phyloP scores from a whole-genome alignment of 1,140 invertebrate species.

The Diorhabda elongata region DNA sequence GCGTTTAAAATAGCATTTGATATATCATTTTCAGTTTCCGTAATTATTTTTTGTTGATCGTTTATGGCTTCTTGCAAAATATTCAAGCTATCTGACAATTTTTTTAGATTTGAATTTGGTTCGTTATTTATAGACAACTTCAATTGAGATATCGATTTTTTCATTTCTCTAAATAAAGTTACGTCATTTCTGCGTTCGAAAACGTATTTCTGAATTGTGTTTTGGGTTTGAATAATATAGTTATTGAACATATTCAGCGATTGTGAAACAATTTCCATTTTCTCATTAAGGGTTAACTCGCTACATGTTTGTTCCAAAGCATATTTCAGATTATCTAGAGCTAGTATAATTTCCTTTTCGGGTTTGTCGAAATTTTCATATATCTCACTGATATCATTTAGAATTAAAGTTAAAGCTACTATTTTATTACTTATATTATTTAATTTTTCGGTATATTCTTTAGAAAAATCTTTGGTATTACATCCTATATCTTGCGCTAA shows the following conservation, averaged over 20 bases:
- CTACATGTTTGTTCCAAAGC: conserved; percentile 6
- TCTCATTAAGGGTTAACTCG: conserved; percentile 25
- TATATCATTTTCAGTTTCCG: neutral
- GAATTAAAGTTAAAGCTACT: conserved; percentile 16
- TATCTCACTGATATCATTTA: conserved; percentile 20
- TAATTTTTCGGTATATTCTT: conserved; percentile 22
- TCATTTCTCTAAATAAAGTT: conserved; percentile 15
- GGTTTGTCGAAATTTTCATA: conserved; percentile 13
- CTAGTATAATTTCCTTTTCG: conserved; percentile 18
- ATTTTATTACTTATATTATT: conserved; percentile 25
- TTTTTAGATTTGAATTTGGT: neutral
- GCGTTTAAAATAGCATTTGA: neutral
- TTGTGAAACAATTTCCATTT: conserved; percentile 32
- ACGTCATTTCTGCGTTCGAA: conserved; percentile 24
- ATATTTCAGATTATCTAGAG: conserved; percentile 16
- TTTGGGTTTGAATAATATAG: conserved; percentile 5
- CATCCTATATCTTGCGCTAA: conserved; percentile 23
- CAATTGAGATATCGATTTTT: neutral
- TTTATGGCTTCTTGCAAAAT: neutral
- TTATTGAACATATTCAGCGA: conserved; percentile 14
- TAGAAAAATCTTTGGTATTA: conserved; percentile 26
- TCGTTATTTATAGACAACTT: neutral
- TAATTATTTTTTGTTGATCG: neutral
- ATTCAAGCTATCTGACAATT: neutral
- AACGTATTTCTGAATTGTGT: conserved; percentile 12